Evolutionary conservation across 1,140 invertebrate species (phyloP), one percentile per base, ranked within the genome.

Genomic region (Procambarus virginalis): DNA sequence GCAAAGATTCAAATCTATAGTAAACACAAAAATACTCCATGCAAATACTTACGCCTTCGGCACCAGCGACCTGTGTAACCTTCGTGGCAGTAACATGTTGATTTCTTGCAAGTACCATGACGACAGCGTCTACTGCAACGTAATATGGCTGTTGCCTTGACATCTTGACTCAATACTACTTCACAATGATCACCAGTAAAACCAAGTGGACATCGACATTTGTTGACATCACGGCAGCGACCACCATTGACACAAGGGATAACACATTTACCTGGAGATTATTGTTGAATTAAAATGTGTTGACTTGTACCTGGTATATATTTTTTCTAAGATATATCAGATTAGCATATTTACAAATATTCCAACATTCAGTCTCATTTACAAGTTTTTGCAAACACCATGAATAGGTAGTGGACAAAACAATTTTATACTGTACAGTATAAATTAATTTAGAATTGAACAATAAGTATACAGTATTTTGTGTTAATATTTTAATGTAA

Each of bases 161-260:
- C 45, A 20, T 22, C 48, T 12, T 22, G 86, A 22, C 45, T 12
- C 79, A 89, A 14, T 46, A 88, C 97, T 92, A 97, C 96, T 94
- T 98, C 97, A 93, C 97, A 98, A 94, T 98, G 97, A 94, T 98
- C 95, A 20, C 97, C 97, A 86, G 95, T 95, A 91, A 97, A 96
- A 34, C 97, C 97, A 49, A 94, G 94, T 3, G 96, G 96, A 94
- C 97, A 98, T 91, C 96, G 95, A 93, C 97, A 98, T 93, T 97
- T 96, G 94, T 98, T 98, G 76, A 97, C 96, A 6, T 96, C 97
- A 93, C 96, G 96, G 93, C 97, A 98, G 84, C 96, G 96, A 0
- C 97, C 97, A 8, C 97, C 97, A 93, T 97, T 97, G 86, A 97
- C 94, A 93, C 97, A 98, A 2, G 97, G 97, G 92, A 98, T 97